A percentile compares a stretch with the other conserved stretches of the same genome.
These are phyloP conservation scores for Acomys russatus DNA, from an alignment of 2,797 vertebrate genomes.

Conservation along the genomic window DNA sequence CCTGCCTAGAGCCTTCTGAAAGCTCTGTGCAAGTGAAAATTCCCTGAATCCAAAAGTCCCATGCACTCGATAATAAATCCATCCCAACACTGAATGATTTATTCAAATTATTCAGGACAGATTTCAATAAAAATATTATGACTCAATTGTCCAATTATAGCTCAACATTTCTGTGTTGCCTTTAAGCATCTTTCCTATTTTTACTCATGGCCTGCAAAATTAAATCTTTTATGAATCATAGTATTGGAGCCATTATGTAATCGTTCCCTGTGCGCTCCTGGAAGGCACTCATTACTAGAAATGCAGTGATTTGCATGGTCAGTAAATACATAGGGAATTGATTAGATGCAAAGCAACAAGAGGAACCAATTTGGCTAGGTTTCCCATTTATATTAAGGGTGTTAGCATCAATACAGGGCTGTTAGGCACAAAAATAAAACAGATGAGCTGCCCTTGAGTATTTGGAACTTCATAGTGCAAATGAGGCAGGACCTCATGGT, in stretches of 20 bases:
- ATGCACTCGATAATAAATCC: conserved; percentile 40
- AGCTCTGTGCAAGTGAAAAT: background rate
- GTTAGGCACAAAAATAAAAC: background rate
- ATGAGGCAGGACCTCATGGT: background rate
- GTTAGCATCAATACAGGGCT: background rate
- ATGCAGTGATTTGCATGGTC: background rate
- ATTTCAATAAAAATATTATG: conserved; percentile 55
- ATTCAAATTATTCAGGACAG: conserved; percentile 61
- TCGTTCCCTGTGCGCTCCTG: background rate
- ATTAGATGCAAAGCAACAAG: conserved; percentile 60
- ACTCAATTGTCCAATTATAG: conserved; percentile 63
- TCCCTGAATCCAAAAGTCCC: conserved; percentile 18
- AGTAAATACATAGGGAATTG: conserved; percentile 22
- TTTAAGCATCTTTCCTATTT: conserved; percentile 56
- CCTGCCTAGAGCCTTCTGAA: background rate
- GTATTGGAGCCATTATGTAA: conserved; percentile 4
- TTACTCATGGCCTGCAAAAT: background rate
- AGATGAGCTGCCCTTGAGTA: background rate
- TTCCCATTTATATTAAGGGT: background rate
- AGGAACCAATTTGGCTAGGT: background rate
- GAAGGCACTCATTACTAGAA: conserved; percentile 29
- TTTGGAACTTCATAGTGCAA: conserved; percentile 14
- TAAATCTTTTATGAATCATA: conserved; percentile 47
- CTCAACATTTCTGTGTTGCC: conserved; percentile 54
- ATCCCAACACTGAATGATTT: conserved; percentile 35